These are phyloP conservation scores for Labrus mixtus DNA, from an alignment of 2,113 vertebrate genomes.

Conservation along the genomic window DNA sequence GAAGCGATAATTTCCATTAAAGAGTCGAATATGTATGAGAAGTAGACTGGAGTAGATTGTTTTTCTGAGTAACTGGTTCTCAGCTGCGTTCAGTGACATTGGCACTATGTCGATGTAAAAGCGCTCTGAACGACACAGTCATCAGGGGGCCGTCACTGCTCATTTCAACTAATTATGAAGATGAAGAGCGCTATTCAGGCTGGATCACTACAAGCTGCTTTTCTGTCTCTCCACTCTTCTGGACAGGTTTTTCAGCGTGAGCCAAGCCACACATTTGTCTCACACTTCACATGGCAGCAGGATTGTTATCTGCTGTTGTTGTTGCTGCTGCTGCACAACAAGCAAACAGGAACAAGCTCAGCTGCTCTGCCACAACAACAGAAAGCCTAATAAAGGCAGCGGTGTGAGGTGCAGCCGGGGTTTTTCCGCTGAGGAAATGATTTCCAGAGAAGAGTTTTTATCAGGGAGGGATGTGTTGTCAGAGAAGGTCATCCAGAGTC, in stretches of 20 bases:
- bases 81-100: constrained; percentile 30
- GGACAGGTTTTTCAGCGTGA: constrained; percentile 44
- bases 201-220: constrained; percentile 56
- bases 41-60: constrained; percentile 8
- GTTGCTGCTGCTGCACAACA: constrained; percentile 21
- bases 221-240: constrained; percentile 20
- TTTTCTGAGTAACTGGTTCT: constrained; percentile 13
- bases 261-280: constrained; percentile 35
- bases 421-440: constrained; percentile 44
- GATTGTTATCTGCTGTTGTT: constrained; percentile 55
- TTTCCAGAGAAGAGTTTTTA: constrained; percentile 23
- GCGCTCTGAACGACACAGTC: constrained; percentile 58
- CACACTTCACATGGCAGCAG: constrained; percentile 47
- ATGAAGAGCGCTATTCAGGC: constrained; percentile 45
- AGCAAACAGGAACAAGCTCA: constrained; percentile 39
- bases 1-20: neutral
- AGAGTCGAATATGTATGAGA: neutral
- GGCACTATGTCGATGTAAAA: constrained; percentile 63
- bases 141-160: constrained; percentile 69
- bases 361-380: constrained; percentile 39
- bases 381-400: constrained; percentile 36
- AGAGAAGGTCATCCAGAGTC: constrained; percentile 7
- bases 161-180: constrained; percentile 76
- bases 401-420: constrained; percentile 16
- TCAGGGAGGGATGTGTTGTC: constrained; percentile 48